Conservation (phyloP, 1,140 invertebrate genomes). For the Bombus difficillimus region DNA sequence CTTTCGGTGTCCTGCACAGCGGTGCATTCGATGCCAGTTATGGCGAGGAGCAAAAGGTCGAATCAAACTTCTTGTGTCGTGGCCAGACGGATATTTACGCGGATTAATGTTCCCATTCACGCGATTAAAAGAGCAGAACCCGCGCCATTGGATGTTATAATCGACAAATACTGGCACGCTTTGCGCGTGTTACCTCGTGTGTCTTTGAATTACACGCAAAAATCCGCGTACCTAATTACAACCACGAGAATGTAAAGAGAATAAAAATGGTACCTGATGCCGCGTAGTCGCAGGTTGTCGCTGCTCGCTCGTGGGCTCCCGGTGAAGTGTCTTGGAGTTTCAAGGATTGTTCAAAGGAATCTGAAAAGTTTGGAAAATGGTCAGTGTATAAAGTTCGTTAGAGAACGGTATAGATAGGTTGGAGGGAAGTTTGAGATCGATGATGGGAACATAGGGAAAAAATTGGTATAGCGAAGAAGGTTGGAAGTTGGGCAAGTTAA, state of each 20-base stretch:
- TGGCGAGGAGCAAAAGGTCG: too few species aligned
- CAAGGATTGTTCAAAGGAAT: background rate
- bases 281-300: background rate
- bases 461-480: background rate
- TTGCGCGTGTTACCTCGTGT: too few species aligned
- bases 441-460: background rate
- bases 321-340: background rate
- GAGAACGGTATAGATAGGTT: background rate
- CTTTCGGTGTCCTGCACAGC: too few species aligned
- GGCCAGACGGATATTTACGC: background rate
- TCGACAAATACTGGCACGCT: too few species aligned
- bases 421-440: background rate
- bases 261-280: background rate
- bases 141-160: too few species aligned
- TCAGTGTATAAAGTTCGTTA: background rate
- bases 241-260: background rate
- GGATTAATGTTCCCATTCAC: too few species aligned
- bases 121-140: too few species aligned
- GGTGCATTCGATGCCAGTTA: too few species aligned
- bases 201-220: too few species aligned
- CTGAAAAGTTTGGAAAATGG: background rate
- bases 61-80: too few species aligned
- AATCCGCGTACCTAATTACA: too few species aligned
- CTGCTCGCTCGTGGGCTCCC: background rate
- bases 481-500: background rate